Conservation (phyloP, 53 echinoderm and acorn worm species). For the Paracentrotus lividus region DNA sequence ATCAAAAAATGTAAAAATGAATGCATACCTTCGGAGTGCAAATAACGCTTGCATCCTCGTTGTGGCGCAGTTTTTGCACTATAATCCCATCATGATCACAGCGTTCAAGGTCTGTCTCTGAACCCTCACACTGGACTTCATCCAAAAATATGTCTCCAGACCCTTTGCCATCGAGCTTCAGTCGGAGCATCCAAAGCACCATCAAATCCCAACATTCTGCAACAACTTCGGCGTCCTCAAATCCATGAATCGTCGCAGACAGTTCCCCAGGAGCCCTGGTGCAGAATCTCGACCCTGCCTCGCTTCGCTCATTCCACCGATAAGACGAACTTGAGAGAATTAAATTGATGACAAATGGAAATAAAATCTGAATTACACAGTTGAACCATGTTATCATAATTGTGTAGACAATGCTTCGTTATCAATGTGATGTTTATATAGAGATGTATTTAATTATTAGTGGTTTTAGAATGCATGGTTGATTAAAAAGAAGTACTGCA, state of each 20-base stretch:
- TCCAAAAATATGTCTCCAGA: not conserved
- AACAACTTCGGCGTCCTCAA: conserved; percentile 15
- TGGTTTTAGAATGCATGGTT: no score
- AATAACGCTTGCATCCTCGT: conserved; percentile 34
- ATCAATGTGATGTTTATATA: no score
- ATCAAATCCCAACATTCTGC: conserved; percentile 23
- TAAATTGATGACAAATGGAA: not conserved
- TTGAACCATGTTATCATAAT: no score
- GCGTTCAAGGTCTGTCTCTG: not conserved
- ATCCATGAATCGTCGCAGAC: conserved; percentile 14
- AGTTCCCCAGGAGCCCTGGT: conserved; percentile 4
- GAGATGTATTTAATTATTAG: no score
- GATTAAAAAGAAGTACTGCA: no score
- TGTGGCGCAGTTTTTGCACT: conserved; percentile 1
- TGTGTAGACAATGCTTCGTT: no score
- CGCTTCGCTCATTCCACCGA: not conserved
- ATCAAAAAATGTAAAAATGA: no score
- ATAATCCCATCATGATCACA: not conserved
- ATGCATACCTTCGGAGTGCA: conserved; percentile 30
- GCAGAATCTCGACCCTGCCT: conserved; percentile 31
- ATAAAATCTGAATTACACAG: no score
- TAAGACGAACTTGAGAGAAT: not conserved
- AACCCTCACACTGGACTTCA: not conserved
- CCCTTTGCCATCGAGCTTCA: conserved; percentile 6
- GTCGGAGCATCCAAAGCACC: not conserved